Evolutionary conservation across 2,113 vertebrate genomes (phyloP), one percentile per base, ranked within the genome.

Genomic region (Epinephelus lanceolatus): DNA sequence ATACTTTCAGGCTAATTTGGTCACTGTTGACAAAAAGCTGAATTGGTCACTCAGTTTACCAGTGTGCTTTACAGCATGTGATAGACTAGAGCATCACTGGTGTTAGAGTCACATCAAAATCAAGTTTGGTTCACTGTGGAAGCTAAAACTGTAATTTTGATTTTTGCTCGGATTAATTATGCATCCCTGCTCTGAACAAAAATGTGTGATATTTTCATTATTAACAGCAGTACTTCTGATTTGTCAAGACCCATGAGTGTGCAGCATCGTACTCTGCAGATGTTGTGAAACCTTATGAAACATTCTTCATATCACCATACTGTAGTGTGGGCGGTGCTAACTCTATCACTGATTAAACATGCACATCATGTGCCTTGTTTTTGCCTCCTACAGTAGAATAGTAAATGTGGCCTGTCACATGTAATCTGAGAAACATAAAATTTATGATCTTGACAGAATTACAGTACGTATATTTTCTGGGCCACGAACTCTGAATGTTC

Each of bases 401-500:
- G 17, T 19, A 76, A 70, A 78, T 62, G 59, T 71, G 15, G 17
- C 30, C 47, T 68, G 75, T 70, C 80, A 52, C 27, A 65, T 77
- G 21, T 69, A 74, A 73, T 82, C 52, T 30, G 27, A 87, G 69
- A 67, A 88, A 73, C 55, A 69, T 73, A 42, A 11, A 56, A 59
- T 19, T 2, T 68, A 5, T 61, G 55, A 75, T 85, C 67, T 83
- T 78, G 78, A 86, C 78, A 76, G 33, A 37, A 25, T 68, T 79
- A 78, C 59, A 85, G 67, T 61, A 27, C 1, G 1, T 66, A 30
- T 71, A 27, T 88, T 85, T 89, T 73, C 67, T 79, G 66, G 82
- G 53, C 76, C 42, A 69, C 85, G 83, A 90, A 80, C 71, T 77
- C 63, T 82, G 66, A 84, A 86, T 80, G 78, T 84, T 78, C 67